phyloP scores from a whole-genome alignment of 2,797 vertebrate genomes.

The Jordanella pulchra region DNA sequence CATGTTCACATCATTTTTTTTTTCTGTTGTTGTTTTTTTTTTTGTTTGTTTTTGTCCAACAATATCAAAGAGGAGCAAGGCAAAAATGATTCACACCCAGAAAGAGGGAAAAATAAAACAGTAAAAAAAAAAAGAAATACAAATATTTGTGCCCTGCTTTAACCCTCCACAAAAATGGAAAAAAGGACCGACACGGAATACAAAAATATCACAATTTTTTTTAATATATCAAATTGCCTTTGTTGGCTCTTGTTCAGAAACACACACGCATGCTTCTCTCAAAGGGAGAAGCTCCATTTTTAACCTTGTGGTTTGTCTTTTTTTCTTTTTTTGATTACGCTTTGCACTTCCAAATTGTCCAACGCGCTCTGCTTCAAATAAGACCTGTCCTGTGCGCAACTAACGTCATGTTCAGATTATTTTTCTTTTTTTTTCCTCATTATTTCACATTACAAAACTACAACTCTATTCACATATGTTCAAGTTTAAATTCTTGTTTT shows the following conservation, averaged over 20 bases:
- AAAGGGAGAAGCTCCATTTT: constrained; percentile 67
- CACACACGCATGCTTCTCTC: constrained; percentile 66
- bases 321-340: constrained; percentile 70
- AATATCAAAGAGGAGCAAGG: constrained; percentile 86
- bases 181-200: constrained; percentile 89
- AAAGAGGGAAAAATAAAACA: constrained; percentile 50
- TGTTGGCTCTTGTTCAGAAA: constrained; percentile 84
- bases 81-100: constrained; percentile 80
- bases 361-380: constrained; percentile 78
- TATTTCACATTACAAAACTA: constrained; percentile 87
- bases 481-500: constrained; percentile 83
- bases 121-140: constrained; percentile 63
- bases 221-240: constrained; percentile 87
- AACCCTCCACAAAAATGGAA: constrained; percentile 83
- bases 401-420: constrained; percentile 57
- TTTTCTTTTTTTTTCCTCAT: constrained; percentile 27
- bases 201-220: constrained; percentile 96
- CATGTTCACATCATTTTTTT: constrained; percentile 75
- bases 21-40: constrained; percentile 12
- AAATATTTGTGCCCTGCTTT: constrained; percentile 83
- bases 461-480: constrained; percentile 86
- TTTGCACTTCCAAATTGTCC: constrained; percentile 83
- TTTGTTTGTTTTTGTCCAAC: constrained; percentile 79
- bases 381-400: constrained; percentile 73
- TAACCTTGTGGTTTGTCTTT: constrained; percentile 54